phyloP scores from a whole-genome alignment of 1,140 invertebrate species.

The Bombus difficillimus region DNA sequence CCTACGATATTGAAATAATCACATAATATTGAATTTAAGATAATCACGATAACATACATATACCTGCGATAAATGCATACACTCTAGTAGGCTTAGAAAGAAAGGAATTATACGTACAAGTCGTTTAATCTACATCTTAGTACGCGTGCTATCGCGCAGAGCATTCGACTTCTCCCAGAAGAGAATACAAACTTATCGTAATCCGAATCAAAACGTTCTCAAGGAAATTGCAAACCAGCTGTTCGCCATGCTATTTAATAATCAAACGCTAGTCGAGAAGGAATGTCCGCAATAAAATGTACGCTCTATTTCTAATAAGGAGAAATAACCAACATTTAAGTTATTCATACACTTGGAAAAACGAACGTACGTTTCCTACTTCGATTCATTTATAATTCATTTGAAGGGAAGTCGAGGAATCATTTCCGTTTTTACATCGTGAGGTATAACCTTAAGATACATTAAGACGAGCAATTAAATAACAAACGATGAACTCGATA shows the following conservation, averaged over 20 bases:
- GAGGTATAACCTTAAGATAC: too few relatives aligned
- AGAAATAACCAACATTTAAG: background rate
- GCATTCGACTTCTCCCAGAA: too few relatives aligned
- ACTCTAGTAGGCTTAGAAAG: background rate
- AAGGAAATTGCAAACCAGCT: slow-evolving; percentile 1
- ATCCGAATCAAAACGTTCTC: background rate
- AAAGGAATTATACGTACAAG: background rate
- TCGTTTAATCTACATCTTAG: background rate
- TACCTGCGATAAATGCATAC: background rate
- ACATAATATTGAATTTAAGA: background rate
- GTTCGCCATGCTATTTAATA: background rate
- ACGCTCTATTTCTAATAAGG: background rate
- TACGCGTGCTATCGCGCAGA: background rate
- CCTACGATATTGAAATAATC: background rate
- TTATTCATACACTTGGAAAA: too few relatives aligned
- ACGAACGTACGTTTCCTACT: background rate
- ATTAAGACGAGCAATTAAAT: too few relatives aligned
- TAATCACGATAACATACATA: background rate
- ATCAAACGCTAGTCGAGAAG: background rate
- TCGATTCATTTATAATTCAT: background rate
- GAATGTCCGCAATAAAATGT: background rate
- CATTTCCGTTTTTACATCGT: too few relatives aligned
- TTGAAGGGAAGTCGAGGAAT: background rate
- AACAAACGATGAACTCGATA: too few relatives aligned
- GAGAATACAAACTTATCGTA: background rate